Base-by-base conservation (phyloP, 2,888 invertebrate genomes). In the Oegoconia quadripuncta region DNA sequence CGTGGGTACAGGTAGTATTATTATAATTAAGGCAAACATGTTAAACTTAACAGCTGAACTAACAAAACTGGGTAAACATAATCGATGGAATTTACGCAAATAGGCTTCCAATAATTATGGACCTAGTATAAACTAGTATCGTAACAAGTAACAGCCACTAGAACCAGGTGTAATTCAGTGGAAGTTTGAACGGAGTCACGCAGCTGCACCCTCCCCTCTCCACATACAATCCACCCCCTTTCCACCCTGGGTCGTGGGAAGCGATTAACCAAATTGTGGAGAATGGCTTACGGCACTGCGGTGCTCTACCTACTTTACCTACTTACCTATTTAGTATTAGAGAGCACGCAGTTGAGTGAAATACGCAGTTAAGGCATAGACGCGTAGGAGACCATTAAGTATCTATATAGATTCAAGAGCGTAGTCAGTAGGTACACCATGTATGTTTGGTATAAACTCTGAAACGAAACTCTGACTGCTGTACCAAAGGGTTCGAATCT, bases 241-340 rank as follows among this genome's bases (percentile, higher is more conserved):
- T 31, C 44, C 43, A 40, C 36, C 41, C 52, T 51, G 37, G 13
- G 36, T 35, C 59, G 61, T 59, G 62, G 53, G 64, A 59, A 62
- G 61, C 69, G 73, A 75, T 75, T 75, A 75, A 70, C 71, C 59
- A 74, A 76, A 74, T 76, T 74, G 74, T 67, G 63, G 69, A 63
- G 66, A 66, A 71, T 52, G 63, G 67, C 57, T 62, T 63, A 66
- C 62, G 50, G 71, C 68, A 73, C 49, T 74, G 72, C 71, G 68
- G 63, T 52, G 67, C 56, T 60, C 45, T 44, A 42, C 50, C 50
- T 27, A 27, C 27, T 23, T 23, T 57, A 42, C 39, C 58, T 59
- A 55, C 42, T 52, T 55, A 57, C 29, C 22, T 36, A 29, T 36
- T 36, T 30, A 36, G 22, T 8, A 35, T 18, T 13, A 7, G 12